Evolutionary conservation across 2,888 invertebrate genomes (phyloP).

Genomic region (Noctuana brunneofusca): DNA sequence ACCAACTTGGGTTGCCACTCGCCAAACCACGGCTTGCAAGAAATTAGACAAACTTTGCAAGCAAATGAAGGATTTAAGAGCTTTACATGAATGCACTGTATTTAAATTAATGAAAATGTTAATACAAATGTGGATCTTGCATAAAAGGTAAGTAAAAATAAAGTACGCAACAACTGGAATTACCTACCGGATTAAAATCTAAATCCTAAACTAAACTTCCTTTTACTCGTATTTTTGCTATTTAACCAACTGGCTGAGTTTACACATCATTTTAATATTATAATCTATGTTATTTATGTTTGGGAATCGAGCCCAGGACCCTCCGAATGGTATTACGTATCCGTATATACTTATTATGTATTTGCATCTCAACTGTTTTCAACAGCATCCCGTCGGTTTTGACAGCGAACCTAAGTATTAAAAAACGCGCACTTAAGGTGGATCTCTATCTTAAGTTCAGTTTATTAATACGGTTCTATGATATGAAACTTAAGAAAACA

Average conservation of each 20-base stretch:
- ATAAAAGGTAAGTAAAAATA: neutral
- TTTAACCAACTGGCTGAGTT: neutral
- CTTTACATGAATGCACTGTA: constrained; percentile 23
- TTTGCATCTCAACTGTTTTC: too few species aligned
- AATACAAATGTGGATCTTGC: neutral
- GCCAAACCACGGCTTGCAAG: constrained; percentile 36
- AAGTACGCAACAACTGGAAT: neutral
- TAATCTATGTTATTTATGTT: too few species aligned
- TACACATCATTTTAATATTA: neutral
- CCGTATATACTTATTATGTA: too few species aligned
- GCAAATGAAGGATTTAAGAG: constrained; percentile 23
- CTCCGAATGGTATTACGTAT: too few species aligned
- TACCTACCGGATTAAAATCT: neutral
- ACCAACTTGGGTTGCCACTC: constrained; percentile 49
- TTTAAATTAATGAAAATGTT: constrained; percentile 21
- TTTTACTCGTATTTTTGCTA: neutral
- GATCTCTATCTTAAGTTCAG: too few species aligned
- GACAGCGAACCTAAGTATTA: too few species aligned
- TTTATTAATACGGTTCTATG: too few species aligned
- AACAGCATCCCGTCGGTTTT: too few species aligned
- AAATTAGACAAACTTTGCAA: constrained; percentile 39
- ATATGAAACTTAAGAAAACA: too few species aligned
- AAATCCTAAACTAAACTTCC: neutral
- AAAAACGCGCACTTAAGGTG: too few species aligned
- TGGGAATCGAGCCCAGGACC: too few species aligned